Evolutionary conservation across 2,888 invertebrate species (phyloP).

Genomic region (Eristalis tenax): DNA sequence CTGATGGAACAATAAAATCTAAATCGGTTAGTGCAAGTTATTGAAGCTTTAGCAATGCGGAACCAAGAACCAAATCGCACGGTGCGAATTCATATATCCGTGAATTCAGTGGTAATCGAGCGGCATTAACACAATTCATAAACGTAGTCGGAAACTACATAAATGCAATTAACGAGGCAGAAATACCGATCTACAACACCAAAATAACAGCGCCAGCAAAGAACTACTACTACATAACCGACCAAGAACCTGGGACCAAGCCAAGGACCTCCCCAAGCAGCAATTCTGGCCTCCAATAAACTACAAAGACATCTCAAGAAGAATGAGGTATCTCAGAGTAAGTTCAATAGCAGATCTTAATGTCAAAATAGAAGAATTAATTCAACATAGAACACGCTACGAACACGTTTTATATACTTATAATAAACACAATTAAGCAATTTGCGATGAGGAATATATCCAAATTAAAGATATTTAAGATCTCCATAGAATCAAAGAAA

Average conservation of each 20-base stretch:
- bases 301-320: not conserved
- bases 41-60: no score
- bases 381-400: no score
- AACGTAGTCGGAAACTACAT: no score
- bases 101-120: no score
- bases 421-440: not conserved
- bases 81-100: no score
- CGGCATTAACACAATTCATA: no score
- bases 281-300: not conserved
- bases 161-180: no score
- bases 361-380: not conserved
- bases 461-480: constrained; percentile 16
- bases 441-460: not conserved
- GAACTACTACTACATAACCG: not conserved
- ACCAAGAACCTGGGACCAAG: not conserved
- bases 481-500: constrained; percentile 21
- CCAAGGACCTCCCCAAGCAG: not conserved
- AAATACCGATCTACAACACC: not conserved
- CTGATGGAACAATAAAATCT: no score
- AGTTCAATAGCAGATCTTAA: not conserved
- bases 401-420: not conserved
- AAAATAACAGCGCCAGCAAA: not conserved
- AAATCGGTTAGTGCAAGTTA: no score
- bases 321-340: not conserved
- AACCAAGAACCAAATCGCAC: no score